Evolutionary conservation across 2,113 vertebrate species (phyloP), one percentile per base, ranked within the genome.

Genomic region (Pygoscelis adeliae): DNA sequence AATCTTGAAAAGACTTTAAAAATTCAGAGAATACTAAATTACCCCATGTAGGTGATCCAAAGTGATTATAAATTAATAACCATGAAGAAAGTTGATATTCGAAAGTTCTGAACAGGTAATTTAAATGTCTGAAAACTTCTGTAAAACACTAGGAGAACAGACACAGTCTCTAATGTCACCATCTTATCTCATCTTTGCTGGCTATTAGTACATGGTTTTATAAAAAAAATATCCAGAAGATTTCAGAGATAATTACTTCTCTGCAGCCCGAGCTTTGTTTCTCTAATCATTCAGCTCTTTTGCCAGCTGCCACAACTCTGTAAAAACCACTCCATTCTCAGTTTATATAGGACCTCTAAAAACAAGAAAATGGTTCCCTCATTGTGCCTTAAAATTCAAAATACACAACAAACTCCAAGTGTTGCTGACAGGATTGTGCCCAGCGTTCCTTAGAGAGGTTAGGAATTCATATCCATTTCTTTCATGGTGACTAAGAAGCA

Each of bases 1-100:
- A 93, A 83, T 85, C 58, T 87, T 95, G 84, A 90, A 90, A 69
- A 74, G 65, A 70, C 20, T 72, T 76, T 97, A 94, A 84, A 95
- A 89, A 92, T 72, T 83, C 55, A 87, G 62, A 90, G 52, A 72
- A 76, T 26, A 77, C 18, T 72, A 53, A 72, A 83, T 80, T 70
- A 83, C 15, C 26, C 26, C 11, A 16, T 19, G 34, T 25, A 86
- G 50, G 87, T 92, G 70, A 96, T 78, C 15, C 42, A 71, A 80
- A 74, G 46, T 3, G 8, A 59, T 85, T 81, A 73, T 80, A 88
- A 93, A 90, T 88, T 72, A 90, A 93, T 80, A 88, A 80, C 5
- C 10, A 50, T 2, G 14, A 85, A 56, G 49, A 81, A 93, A 95
- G 58, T 15, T 85, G 49, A 86, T 96, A 76, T 85, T 52, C 26